Base-by-base conservation (phyloP, 2,113 vertebrate genomes). In the Nipponia nippon region DNA sequence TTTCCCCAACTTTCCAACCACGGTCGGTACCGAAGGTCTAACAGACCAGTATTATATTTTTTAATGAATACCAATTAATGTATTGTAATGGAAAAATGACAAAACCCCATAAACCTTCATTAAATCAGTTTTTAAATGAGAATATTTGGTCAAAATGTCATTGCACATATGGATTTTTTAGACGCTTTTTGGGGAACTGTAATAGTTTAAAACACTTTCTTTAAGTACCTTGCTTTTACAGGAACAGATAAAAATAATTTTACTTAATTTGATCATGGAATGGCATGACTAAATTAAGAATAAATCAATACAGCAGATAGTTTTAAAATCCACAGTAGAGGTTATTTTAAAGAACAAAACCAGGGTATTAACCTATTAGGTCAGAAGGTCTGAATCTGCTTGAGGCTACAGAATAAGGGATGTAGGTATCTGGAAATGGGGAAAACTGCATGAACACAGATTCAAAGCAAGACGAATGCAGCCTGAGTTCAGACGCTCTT, bases 141-240 rank as follows among this genome's bases (percentile, higher is more conserved):
- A 87, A 17, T 87, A 77, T 62, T 93, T 77, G 30, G 53, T 38
- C 53, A 88, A 83, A 50, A 58, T 62, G 78, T 46, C 66, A 86
- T 69, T 30, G 46, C 25, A 76, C 1, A 0, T 79, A 89, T 21
- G 36, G 44, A 65, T 83, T 91, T 91, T 93, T 85, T 72, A 85
- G 70, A 93, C 10, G 17, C 30, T 93, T 29, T 58, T 82, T 61
- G 49, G 70, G 70, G 88, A 95, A 75, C 34, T 40, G 46, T 63
- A 34, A 23, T 80, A 70, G 30, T 73, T 95, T 62, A 87, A 91
- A 94, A 66, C 9, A 59, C 34, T 87, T 89, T 71, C 72, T 93
- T 95, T 90, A 96, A 94, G 93, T 85, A 72, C 21, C 83, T 73
- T 70, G 59, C 80, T 79, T 46, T 85, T 96, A 83, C 52, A 85